Evolutionary conservation across 2,888 invertebrate genomes (phyloP).

Genomic region (Habrosyne pyritoides): DNA sequence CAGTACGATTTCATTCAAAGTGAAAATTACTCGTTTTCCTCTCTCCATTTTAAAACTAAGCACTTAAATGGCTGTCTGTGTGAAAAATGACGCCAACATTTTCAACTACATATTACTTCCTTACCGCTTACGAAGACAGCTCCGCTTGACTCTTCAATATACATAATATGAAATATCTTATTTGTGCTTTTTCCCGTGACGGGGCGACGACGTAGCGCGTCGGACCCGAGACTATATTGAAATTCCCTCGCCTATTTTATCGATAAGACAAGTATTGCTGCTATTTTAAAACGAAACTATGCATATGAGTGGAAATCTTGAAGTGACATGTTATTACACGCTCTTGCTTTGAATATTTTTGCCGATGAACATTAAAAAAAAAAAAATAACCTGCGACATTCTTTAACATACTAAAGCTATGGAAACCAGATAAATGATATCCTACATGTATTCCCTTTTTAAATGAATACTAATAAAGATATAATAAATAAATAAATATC

Average conservation of each 20-base stretch:
- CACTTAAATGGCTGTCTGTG: conserved; percentile 19
- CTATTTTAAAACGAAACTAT: not conserved
- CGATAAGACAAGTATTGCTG: conserved; percentile 16
- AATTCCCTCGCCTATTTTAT: conserved; percentile 25
- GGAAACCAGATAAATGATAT: too few species aligned
- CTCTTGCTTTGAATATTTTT: too few species aligned
- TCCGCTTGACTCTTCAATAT: conserved; percentile 26
- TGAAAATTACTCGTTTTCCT: conserved; percentile 11
- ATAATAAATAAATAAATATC: too few species aligned
- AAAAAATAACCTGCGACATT: too few species aligned
- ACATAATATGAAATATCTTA: conserved; percentile 54
- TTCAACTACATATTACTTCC: conserved; percentile 34
- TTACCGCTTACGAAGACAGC: conserved; percentile 15
- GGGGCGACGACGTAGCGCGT: conserved; percentile 15
- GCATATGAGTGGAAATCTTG: too few species aligned
- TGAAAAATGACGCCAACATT: conserved; percentile 35
- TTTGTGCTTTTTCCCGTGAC: conserved; percentile 43
- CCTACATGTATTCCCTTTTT: too few species aligned
- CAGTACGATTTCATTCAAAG: not conserved
- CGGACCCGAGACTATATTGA: conserved; percentile 43
- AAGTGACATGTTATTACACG: too few species aligned
- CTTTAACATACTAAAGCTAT: too few species aligned
- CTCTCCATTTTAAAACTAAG: conserved; percentile 22
- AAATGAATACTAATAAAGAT: too few species aligned
- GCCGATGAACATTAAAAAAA: too few species aligned